Conservation (phyloP, 2,888 invertebrate genomes). For the Empis stercorea region DNA sequence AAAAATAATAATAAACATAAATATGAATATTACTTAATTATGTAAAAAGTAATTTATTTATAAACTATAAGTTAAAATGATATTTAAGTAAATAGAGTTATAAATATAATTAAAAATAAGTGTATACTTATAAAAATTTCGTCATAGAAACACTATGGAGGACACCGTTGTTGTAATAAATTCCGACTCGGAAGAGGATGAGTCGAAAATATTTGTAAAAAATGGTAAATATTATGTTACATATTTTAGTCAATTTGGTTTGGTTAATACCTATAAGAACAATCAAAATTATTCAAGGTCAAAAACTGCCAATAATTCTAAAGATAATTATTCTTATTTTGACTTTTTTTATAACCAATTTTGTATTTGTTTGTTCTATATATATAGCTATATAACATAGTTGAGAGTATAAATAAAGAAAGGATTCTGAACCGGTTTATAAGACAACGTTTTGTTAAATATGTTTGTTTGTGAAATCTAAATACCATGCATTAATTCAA, state of each 20-base stretch:
- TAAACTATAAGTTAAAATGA: background rate
- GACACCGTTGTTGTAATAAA: slow-evolving; percentile 9
- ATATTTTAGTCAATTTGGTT: too few relatives aligned
- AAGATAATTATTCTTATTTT: background rate
- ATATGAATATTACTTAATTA: background rate
- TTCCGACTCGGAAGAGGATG: slow-evolving; percentile 13
- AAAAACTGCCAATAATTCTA: background rate
- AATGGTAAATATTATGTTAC: too few relatives aligned
- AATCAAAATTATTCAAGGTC: background rate
- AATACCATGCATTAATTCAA: too few relatives aligned
- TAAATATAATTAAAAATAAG: background rate
- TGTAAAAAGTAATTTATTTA: background rate
- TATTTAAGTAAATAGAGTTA: background rate
- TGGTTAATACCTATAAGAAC: background rate
- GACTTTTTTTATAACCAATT: background rate
- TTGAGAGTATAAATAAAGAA: background rate
- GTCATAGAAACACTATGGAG: slow-evolving; percentile 4
- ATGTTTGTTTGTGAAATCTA: too few relatives aligned
- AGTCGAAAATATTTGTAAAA: background rate
- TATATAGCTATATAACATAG: too few relatives aligned
- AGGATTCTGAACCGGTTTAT: too few relatives aligned
- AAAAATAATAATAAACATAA: too few relatives aligned
- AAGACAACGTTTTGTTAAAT: too few relatives aligned
- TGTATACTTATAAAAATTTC: background rate
- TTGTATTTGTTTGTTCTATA: background rate